A percentile compares a stretch with the other conserved stretches of the same genome.
Evolutionary conservation across 2,888 invertebrate genomes (phyloP).

Genomic region (Idaea dimidiata): DNA sequence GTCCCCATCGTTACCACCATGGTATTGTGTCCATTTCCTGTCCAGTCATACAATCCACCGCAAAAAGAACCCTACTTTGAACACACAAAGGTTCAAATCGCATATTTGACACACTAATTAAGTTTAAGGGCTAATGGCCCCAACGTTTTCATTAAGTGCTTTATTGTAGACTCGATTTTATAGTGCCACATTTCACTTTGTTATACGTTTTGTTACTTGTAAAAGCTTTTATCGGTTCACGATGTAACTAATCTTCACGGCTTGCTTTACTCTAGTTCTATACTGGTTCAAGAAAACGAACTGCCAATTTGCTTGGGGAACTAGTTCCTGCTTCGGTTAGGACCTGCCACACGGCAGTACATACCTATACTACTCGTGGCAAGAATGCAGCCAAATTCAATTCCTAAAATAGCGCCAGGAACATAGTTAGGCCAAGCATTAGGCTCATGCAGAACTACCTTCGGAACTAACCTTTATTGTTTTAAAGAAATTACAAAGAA

Average conservation of each 20-base stretch:
- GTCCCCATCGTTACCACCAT: slow-evolving; percentile 38
- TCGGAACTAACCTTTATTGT: too few species aligned
- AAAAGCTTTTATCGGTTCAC: background rate
- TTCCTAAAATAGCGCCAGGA: too few species aligned
- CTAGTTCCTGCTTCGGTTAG: too few species aligned
- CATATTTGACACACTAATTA: background rate
- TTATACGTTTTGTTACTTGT: background rate
- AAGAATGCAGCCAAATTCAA: too few species aligned
- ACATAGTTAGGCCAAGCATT: too few species aligned
- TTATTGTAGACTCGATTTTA: slow-evolving; percentile 27
- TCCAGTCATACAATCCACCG: slow-evolving; percentile 12
- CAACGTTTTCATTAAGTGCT: slow-evolving; percentile 28
- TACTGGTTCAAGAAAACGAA: too few species aligned
- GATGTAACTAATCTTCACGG: background rate
- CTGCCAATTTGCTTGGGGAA: too few species aligned
- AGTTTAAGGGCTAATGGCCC: slow-evolving; percentile 21
- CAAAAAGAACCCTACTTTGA: background rate
- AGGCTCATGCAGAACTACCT: too few species aligned
- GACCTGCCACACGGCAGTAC: too few species aligned
- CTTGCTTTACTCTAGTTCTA: slow-evolving; percentile 13
- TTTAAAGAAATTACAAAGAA: too few species aligned
- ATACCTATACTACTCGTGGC: too few species aligned
- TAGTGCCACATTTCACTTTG: slow-evolving; percentile 12
- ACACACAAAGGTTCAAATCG: background rate
- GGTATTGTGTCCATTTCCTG: slow-evolving; percentile 47